Conservation (phyloP, 2,797 vertebrate species). For the Epinephelus malabaricus region DNA sequence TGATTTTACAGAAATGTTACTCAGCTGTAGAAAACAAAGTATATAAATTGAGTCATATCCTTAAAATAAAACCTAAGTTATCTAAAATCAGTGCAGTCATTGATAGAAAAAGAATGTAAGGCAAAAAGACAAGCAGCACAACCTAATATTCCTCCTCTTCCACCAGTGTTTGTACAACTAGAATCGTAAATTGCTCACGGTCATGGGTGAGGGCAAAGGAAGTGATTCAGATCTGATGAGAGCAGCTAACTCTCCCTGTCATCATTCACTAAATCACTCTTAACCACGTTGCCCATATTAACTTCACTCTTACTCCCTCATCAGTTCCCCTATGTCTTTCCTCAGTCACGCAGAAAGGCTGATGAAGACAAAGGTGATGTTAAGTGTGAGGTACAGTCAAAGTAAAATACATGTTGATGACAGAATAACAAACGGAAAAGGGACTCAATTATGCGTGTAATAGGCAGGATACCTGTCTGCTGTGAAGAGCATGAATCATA, state of each 20-base stretch:
- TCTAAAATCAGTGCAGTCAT: no score
- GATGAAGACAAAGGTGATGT: slow-evolving; percentile 45
- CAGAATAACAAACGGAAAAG: slow-evolving; percentile 40
- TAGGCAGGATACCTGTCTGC: slow-evolving; percentile 23
- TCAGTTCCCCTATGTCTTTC: slow-evolving; percentile 23
- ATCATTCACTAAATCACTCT: slow-evolving; percentile 17
- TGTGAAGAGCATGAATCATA: slow-evolving; percentile 34
- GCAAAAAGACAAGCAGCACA: not conserved
- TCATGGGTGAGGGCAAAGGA: not conserved
- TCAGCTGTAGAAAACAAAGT: not conserved
- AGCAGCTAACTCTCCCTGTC: not conserved
- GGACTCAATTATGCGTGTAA: slow-evolving; percentile 32
- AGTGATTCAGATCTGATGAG: slow-evolving; percentile 27
- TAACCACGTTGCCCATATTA: slow-evolving; percentile 19
- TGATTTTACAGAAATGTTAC: slow-evolving; percentile 1
- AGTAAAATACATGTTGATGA: slow-evolving; percentile 21
- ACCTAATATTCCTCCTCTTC: not conserved
- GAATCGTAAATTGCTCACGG: not conserved
- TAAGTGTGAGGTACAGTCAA: not conserved
- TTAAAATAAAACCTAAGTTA: no score
- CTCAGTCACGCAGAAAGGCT: slow-evolving; percentile 38
- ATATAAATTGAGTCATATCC: not conserved
- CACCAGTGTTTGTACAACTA: not conserved
- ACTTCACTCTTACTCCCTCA: slow-evolving; percentile 23
- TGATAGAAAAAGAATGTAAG: not conserved